Percentiles rank a stretch among this genome's conserved stretches.
These are phyloP conservation scores for Steatornis caripensis DNA, from an alignment of 2,113 vertebrate genomes.

Conservation along the genomic window DNA sequence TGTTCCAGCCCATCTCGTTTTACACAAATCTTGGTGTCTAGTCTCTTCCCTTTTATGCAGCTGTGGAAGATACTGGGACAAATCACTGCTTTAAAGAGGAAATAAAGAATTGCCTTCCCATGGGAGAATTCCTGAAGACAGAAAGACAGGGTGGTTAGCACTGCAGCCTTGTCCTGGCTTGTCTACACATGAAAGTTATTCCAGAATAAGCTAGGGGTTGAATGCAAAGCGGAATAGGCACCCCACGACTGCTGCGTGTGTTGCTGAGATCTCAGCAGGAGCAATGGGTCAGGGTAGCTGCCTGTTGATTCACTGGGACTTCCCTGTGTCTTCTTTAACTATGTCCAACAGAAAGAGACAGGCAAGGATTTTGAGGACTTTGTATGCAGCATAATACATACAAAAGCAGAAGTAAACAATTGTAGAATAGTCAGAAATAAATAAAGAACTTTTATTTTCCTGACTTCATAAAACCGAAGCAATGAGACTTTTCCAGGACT, in stretches of 20 bases:
- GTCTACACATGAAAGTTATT: constrained; percentile 20
- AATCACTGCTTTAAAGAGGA: constrained; percentile 25
- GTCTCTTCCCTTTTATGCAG: not conserved
- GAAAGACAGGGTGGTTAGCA: not conserved
- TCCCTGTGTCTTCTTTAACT: not conserved
- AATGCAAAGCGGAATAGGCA: not conserved
- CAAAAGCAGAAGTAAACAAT: not conserved
- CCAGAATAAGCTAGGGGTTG: not conserved
- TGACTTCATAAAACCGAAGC: not conserved
- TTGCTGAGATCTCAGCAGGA: not conserved
- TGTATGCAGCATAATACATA: not conserved
- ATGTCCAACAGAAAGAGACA: not conserved
- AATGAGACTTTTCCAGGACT: not conserved
- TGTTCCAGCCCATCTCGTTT: not conserved
- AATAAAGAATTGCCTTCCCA: constrained; percentile 17
- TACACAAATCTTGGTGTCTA: not conserved
- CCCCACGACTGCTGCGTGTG: not conserved
- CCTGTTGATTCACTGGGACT: not conserved
- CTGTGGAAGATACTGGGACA: not conserved
- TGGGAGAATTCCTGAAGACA: constrained; percentile 25
- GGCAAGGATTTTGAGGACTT: not conserved
- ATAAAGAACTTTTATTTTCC: not conserved
- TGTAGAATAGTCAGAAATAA: not conserved
- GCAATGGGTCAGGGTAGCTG: not conserved
- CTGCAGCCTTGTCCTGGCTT: constrained; percentile 31